Evolutionary conservation across 2,888 invertebrate genomes (phyloP).

Genomic region (Tachystola acroxantha): DNA sequence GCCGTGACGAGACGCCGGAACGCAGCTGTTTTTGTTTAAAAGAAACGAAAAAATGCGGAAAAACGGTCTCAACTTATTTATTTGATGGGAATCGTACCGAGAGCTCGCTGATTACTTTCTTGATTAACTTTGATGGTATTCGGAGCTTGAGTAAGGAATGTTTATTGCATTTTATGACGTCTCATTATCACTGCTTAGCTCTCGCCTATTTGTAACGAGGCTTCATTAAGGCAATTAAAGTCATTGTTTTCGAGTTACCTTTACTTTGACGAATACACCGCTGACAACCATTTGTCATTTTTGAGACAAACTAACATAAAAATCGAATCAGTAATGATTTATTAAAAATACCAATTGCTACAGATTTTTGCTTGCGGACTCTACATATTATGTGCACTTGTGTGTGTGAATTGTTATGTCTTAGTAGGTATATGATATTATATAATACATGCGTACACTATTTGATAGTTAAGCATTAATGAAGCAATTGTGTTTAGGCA

Average conservation of each 20-base stretch:
- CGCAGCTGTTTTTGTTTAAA: conserved; percentile 13
- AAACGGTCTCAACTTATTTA: conserved; percentile 27
- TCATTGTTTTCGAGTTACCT: not conserved
- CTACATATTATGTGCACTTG: too few species aligned
- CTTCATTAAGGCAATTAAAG: too few species aligned
- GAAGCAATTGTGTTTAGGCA: too few species aligned
- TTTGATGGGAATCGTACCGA: conserved; percentile 35
- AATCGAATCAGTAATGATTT: not conserved
- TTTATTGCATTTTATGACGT: conserved; percentile 19
- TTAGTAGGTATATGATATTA: too few species aligned
- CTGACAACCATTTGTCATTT: not conserved
- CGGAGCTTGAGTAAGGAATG: conserved; percentile 18
- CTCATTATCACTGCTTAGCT: not conserved
- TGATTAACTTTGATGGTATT: conserved; percentile 23
- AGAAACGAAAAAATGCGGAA: conserved; percentile 32
- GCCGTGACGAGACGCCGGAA: conserved; percentile 30
- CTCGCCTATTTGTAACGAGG: too few species aligned
- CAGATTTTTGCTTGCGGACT: not conserved
- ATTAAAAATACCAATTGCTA: not conserved
- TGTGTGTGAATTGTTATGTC: too few species aligned
- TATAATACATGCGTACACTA: too few species aligned
- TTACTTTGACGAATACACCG: not conserved
- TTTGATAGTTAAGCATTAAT: too few species aligned
- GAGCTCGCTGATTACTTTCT: conserved; percentile 20
- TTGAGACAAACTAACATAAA: not conserved